These are phyloP conservation scores for Scalopus aquaticus DNA, from an alignment of 2,113 vertebrate genomes.

Conservation along the genomic window DNA sequence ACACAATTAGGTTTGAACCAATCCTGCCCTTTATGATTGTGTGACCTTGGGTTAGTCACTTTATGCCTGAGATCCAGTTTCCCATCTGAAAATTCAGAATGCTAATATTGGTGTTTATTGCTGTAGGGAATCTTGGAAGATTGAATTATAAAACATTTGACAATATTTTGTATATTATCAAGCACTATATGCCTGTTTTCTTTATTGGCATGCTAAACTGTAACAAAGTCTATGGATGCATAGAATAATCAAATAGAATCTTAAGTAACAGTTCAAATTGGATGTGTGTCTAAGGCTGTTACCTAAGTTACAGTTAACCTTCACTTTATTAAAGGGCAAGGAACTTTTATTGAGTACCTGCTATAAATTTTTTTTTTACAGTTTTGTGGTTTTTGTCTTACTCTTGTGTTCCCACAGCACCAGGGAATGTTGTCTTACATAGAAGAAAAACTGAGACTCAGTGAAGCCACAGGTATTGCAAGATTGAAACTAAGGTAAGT, in stretches of 20 bases:
- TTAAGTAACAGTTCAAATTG: background rate
- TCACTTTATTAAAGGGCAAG: background rate
- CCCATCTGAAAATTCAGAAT: conserved; percentile 5
- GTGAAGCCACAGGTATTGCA: background rate
- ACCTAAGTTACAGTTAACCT: background rate
- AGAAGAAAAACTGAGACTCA: background rate
- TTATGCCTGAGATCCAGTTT: background rate
- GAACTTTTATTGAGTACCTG: background rate
- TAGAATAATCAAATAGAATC: background rate
- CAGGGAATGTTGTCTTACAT: background rate
- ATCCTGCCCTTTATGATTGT: background rate
- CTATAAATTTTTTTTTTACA: too few relatives aligned
- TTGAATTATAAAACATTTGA: background rate
- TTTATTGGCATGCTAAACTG: background rate
- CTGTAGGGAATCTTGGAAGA: background rate
- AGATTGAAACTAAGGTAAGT: background rate
- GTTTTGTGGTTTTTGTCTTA: background rate
- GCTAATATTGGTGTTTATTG: background rate
- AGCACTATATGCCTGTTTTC: background rate
- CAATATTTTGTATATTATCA: background rate
- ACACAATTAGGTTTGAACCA: background rate
- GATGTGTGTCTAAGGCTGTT: background rate
- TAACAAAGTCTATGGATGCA: background rate
- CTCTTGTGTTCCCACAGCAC: background rate
- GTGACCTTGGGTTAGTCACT: background rate